Base-by-base conservation (phyloP, 2,113 vertebrate genomes). In the Ahaetulla prasina region DNA sequence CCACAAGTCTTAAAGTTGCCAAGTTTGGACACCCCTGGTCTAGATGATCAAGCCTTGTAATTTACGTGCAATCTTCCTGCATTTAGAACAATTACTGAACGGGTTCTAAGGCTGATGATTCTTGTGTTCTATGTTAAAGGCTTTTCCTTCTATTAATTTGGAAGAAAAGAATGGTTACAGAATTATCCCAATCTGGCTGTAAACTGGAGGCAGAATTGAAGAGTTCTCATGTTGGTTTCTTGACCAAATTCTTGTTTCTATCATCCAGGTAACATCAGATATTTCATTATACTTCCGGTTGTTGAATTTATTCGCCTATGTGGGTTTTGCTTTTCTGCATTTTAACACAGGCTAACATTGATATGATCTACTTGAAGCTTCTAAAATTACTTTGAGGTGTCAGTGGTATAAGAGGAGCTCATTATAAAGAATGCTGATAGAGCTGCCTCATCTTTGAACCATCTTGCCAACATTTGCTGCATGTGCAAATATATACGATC, bases 221-320 rank as follows among this genome's bases (percentile, higher is more conserved):
- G 97, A 98, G 94, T 94, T 97, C 35, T 95, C 96, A 5, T 95
- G 96, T 10, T 94, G 96, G 25, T 96, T 98, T 89, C 96, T 98
- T 96, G 98, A 98, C 90, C 98, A 98, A 88, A 95, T 98, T 2
- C 96, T 97, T 39, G 88, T 98, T 45, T 93, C 98, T 91, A 97
- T 98, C 93, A 97, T 95, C 90, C 97, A 98, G 97, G 97, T 98
- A 93, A 93, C n/a, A 91, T 54, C 54, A 91, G 87, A 25, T 20
- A 52, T 85, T 87, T 68, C 22, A 80, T 80, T 39, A 43, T 39
- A 23, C 91, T 94, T 25, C 27, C 57, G 35, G 2, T 92, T 90
- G 49, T 20, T 84, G 27, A 27, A n/a, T 63, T 50, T 39, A 53
- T 92, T 91, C 1, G 57, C 68, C 86, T 27, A 3, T 87, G 54